A percentile compares a stretch with the other conserved stretches of the same genome.
phyloP scores from a whole-genome alignment of 2,888 invertebrate genomes.

The Arge pagana region DNA sequence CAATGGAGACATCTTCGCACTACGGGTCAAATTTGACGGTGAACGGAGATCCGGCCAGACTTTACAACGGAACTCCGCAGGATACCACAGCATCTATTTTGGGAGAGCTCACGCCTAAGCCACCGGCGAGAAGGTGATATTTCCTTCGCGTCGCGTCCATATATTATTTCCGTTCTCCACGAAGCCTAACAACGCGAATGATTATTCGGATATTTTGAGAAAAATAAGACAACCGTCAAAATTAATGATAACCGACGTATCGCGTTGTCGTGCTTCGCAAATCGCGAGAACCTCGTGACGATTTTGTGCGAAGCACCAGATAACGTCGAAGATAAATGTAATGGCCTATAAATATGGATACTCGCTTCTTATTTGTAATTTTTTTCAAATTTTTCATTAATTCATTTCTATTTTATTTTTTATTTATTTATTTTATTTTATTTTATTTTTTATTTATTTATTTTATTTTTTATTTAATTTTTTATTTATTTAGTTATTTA shows the following conservation, averaged over 20 bases:
- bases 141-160: background rate
- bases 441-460: background rate
- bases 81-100: conserved; percentile 47
- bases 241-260: too few species aligned
- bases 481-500: too few species aligned
- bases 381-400: too few species aligned
- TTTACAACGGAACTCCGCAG: conserved; percentile 45
- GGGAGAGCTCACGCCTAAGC: conserved; percentile 49
- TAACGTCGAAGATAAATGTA: too few species aligned
- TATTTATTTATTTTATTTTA: background rate
- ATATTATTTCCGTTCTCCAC: background rate
- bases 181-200: background rate
- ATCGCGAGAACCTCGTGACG: too few species aligned
- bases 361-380: too few species aligned
- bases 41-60: conserved; percentile 46
- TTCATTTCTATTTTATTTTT: too few species aligned
- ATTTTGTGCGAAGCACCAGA: too few species aligned
- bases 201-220: too few species aligned
- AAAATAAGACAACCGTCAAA: too few species aligned
- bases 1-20: conserved; percentile 43
- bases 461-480: conserved; percentile 1
- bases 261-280: too few species aligned
- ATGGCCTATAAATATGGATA: too few species aligned
- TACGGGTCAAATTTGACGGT: conserved; percentile 45
- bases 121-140: conserved; percentile 48